These are phyloP conservation scores for Silurus lanzhouensis DNA, from an alignment of 2,797 vertebrate species.

Conservation along the genomic window DNA sequence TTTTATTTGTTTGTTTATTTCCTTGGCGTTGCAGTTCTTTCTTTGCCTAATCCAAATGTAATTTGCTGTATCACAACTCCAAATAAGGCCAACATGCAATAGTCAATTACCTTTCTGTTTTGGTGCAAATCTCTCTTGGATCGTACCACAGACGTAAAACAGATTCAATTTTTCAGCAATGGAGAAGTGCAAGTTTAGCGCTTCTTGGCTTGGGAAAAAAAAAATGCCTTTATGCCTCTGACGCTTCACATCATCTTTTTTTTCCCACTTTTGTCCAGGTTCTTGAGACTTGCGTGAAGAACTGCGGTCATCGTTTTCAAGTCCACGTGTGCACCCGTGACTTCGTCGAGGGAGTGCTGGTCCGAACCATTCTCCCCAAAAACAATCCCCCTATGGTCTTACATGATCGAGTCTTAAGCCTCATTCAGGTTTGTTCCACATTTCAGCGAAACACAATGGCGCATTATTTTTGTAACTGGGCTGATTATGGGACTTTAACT, in stretches of 20 bases:
- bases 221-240: neutral
- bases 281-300: conserved; percentile 95
- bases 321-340: conserved; percentile 87
- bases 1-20: too few relatives aligned
- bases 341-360: conserved; percentile 92
- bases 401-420: conserved; percentile 89
- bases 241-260: neutral
- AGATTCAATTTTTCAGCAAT: too few relatives aligned
- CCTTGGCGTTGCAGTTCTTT: too few relatives aligned
- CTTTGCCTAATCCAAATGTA: too few relatives aligned
- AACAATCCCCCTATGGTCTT: conserved; percentile 88
- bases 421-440: conserved; percentile 86
- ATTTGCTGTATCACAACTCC: too few relatives aligned
- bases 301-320: conserved; percentile 95
- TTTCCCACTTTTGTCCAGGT: conserved; percentile 71
- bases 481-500: conserved; percentile 4
- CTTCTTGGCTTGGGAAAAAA: too few relatives aligned
- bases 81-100: too few relatives aligned
- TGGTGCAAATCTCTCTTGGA: too few relatives aligned
- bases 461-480: neutral
- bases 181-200: too few relatives aligned
- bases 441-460: neutral
- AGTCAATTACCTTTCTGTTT: too few relatives aligned
- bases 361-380: conserved; percentile 91
- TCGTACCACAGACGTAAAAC: too few relatives aligned